Conservation (phyloP, 1,140 invertebrate species). For the Andricus grossulariae region DNA sequence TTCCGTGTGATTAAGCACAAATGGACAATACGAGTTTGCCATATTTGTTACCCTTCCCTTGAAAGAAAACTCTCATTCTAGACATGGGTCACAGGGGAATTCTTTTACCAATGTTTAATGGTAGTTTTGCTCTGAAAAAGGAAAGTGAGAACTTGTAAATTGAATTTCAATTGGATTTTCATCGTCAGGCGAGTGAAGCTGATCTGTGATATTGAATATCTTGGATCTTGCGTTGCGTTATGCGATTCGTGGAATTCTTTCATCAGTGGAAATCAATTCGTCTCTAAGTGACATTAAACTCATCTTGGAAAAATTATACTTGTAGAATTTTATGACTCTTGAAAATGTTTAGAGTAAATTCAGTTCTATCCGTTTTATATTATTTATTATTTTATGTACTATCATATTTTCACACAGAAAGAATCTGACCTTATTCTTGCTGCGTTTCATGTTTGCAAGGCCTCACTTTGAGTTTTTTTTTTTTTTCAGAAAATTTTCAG, state of each 20-base stretch:
- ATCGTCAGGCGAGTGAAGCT: neutral
- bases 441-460: too few species aligned
- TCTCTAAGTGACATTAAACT: neutral
- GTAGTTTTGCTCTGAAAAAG: neutral
- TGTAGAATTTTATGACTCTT: neutral
- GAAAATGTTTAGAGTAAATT: neutral
- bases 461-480: too few species aligned
- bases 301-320: neutral
- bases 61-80: neutral
- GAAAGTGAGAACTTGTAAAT: conserved; percentile 43
- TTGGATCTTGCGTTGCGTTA: conserved; percentile 10
- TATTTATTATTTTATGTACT: too few species aligned
- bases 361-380: too few species aligned
- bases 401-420: too few species aligned
- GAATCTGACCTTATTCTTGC: too few species aligned
- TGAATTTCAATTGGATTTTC: conserved; percentile 43
- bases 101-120: conserved; percentile 12
- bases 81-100: neutral
- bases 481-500: too few species aligned
- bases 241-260: neutral
- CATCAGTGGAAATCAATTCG: neutral
- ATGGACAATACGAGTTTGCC: conserved; percentile 41
- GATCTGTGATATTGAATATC: conserved; percentile 9
- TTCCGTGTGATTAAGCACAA: conserved; percentile 42
- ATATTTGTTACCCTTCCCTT: neutral